phyloP scores from a whole-genome alignment of 2,797 vertebrate genomes.

The Phalloptychus januarius region DNA sequence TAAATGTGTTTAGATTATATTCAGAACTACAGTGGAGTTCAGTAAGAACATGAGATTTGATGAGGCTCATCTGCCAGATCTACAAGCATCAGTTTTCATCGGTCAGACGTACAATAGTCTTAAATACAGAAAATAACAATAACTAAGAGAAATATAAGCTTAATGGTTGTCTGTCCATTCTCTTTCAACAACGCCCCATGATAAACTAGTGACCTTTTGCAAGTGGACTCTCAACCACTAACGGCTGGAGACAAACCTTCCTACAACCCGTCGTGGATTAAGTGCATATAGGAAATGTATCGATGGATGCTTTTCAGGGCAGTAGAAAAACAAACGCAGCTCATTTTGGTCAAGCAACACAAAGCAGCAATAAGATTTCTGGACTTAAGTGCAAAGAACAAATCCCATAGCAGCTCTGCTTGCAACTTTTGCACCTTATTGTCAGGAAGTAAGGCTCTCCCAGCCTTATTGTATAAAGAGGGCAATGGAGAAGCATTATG shows the following conservation, averaged over 20 bases:
- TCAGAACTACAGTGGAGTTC: neutral
- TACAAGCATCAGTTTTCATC: neutral
- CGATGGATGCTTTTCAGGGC: neutral
- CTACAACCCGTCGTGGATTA: neutral
- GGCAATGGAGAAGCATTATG: too few relatives aligned
- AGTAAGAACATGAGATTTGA: neutral
- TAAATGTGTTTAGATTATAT: neutral
- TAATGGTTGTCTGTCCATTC: neutral
- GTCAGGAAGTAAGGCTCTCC: neutral
- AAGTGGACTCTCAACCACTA: neutral
- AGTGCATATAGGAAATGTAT: neutral
- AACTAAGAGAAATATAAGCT: neutral
- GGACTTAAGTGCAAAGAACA: neutral
- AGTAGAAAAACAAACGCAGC: neutral
- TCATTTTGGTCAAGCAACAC: neutral
- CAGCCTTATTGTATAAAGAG: neutral
- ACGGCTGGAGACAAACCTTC: neutral
- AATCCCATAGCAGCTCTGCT: neutral
- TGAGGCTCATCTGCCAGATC: neutral
- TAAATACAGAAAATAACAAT: neutral
- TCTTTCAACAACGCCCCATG: neutral
- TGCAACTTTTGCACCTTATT: neutral
- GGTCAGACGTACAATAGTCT: neutral
- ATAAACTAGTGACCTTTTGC: neutral
- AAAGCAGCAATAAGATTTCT: neutral